These are phyloP conservation scores for Erpobdella octoculata DNA, from an alignment of 2,888 invertebrate genomes.

Conservation along the genomic window DNA sequence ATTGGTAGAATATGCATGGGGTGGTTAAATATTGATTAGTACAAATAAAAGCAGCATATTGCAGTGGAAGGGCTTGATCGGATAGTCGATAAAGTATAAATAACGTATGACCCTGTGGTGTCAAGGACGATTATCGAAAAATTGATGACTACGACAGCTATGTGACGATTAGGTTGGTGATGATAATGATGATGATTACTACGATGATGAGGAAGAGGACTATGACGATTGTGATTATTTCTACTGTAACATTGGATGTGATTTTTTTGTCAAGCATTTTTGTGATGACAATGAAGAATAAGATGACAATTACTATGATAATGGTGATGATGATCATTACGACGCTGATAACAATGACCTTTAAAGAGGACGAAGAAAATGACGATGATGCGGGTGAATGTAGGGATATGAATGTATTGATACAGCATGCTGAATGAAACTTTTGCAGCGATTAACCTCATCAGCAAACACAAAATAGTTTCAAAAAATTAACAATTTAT, in stretches of 20 bases:
- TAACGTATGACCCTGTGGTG: neutral
- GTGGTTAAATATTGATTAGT: too few species aligned
- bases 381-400: slow-evolving; percentile 21
- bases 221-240: slow-evolving; percentile 16
- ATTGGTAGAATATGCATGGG: too few species aligned
- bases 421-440: too few species aligned
- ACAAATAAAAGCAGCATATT: too few species aligned
- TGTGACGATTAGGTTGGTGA: too few species aligned
- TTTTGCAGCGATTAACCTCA: too few species aligned
- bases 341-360: too few species aligned
- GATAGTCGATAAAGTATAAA: too few species aligned
- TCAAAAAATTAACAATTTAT: too few species aligned
- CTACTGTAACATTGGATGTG: neutral
- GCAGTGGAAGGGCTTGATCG: too few species aligned
- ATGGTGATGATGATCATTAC: slow-evolving; percentile 24
- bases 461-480: too few species aligned
- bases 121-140: neutral
- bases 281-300: slow-evolving; percentile 7
- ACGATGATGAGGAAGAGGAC: slow-evolving; percentile 2
- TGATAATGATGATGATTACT: neutral
- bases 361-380: slow-evolving; percentile 4
- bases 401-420: too few species aligned
- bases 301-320: slow-evolving; percentile 19
- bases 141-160: neutral
- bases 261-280: neutral